These are phyloP conservation scores for Epicampocera succincta DNA, from an alignment of 2,888 invertebrate genomes.

Conservation along the genomic window DNA sequence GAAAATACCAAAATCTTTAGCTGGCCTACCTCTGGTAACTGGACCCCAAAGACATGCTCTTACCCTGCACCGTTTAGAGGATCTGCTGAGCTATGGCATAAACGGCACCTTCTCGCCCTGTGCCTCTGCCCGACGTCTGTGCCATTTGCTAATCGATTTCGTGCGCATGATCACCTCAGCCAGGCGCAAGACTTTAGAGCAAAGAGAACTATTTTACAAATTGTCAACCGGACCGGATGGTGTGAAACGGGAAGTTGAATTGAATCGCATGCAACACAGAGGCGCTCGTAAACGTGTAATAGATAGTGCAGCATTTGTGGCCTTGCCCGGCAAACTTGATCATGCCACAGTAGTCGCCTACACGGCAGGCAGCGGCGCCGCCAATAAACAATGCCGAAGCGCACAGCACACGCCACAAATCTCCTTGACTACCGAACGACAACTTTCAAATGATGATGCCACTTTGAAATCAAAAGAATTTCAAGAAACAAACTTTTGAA, in stretches of 20 bases:
- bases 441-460: slow-evolving; percentile 60
- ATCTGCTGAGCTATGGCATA: slow-evolving; percentile 87
- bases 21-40: slow-evolving; percentile 86
- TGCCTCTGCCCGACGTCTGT: slow-evolving; percentile 85
- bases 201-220: slow-evolving; percentile 88
- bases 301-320: slow-evolving; percentile 86
- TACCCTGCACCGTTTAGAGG: slow-evolving; percentile 88
- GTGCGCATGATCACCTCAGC: slow-evolving; percentile 90
- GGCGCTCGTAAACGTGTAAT: slow-evolving; percentile 87
- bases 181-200: slow-evolving; percentile 91
- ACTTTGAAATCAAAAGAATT: slow-evolving; percentile 80
- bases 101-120: slow-evolving; percentile 85
- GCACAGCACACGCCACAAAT: slow-evolving; percentile 40
- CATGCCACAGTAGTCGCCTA: slow-evolving; percentile 93
- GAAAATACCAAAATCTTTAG: slow-evolving; percentile 82
- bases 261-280: slow-evolving; percentile 85
- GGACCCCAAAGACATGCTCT: slow-evolving; percentile 89
- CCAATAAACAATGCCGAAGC: not conserved
- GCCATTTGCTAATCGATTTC: slow-evolving; percentile 89
- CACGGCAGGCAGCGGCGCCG: slow-evolving; percentile 84
- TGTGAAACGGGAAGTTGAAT: slow-evolving; percentile 83
- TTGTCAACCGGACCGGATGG: slow-evolving; percentile 83
- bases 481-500: slow-evolving; percentile 80
- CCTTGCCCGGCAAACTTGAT: slow-evolving; percentile 92
- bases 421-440: slow-evolving; percentile 51